Base-by-base conservation (phyloP, 2,888 invertebrate genomes). In the Netelia inedita region DNA sequence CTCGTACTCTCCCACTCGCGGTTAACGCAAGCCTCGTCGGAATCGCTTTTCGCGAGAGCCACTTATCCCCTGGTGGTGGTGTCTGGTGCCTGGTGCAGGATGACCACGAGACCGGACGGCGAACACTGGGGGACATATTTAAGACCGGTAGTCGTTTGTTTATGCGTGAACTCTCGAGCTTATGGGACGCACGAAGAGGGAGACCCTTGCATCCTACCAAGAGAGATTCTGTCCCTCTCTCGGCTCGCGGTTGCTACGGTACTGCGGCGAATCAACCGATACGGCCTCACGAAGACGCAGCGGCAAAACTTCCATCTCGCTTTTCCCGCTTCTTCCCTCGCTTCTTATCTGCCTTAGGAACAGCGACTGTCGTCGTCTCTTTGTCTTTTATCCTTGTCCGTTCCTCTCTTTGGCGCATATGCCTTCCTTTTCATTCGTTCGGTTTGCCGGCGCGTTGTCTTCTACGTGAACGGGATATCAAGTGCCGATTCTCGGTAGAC, bases 101-200 rank as follows among this genome's bases (percentile, higher is more conserved):
- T 23, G 19, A 66, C 65, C 23, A 23, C 6, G 50, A 59, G 65
- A 63, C 53, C 41, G 59, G 55, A 59, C 87, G 75, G 74, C 76
- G 57, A 23, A 16, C 19, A 9, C 28, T 66, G 14, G 23, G 71
- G 86, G 88, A 90, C 89, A 90, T 89, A 87, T 91, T 91, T 90
- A 91, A 91, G 90, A 91, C 91, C 90, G 89, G 90, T 90, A 91
- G 91, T 90, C 83, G 87, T 88, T 90, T 88, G 88, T 91, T 91
- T 90, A 91, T 89, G 87, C 88, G 88, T 87, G 88, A 78, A 88
- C 88, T 85, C 86, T 88, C 86, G 78, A 86, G 87, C 87, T 89
- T 87, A 84, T 87, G 86, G 88, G 75, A 65, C 78, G 86, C 87
- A 83, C 86, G 84, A 88, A 88, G 87, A 35, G 35, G 35, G 85